A percentile compares a stretch with the other conserved stretches of the same genome.
These are phyloP conservation scores for Genyomyrus donnyi DNA, from an alignment of 2,113 vertebrate genomes.

Conservation along the genomic window DNA sequence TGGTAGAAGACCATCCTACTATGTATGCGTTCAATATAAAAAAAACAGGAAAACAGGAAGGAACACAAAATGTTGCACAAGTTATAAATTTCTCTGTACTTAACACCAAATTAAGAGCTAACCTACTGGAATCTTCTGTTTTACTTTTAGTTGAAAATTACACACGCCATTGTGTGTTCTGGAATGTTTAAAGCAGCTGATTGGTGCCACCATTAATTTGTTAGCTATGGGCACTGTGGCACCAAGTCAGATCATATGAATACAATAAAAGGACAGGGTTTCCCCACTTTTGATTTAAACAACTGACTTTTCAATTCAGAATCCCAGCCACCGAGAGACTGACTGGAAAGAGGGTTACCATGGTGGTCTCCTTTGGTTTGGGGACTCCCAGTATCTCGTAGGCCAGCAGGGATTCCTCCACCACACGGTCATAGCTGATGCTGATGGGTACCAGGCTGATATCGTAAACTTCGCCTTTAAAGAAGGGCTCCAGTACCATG, in stretches of 20 bases:
- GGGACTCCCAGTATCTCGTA: constrained; percentile 86
- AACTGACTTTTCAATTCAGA: not conserved
- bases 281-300: not conserved
- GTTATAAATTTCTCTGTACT: not conserved
- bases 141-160: not conserved
- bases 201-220: not conserved
- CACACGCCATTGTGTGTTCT: not conserved
- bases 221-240: not conserved
- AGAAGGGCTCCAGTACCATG: constrained; percentile 90
- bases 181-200: not conserved
- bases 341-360: constrained; percentile 51
- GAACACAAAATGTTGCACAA: not conserved
- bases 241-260: not conserved
- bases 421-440: constrained; percentile 88
- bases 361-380: constrained; percentile 86
- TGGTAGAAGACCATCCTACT: not conserved
- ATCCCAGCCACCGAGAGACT: not conserved
- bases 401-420: constrained; percentile 86
- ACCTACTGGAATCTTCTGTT: not conserved
- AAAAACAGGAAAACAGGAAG: not conserved
- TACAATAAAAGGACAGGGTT: not conserved
- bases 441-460: constrained; percentile 85
- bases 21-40: not conserved
- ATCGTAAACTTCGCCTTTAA: constrained; percentile 90
- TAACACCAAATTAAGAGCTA: not conserved